Percentiles rank a stretch among this genome's conserved stretches.
Conservation (phyloP, 2,797 vertebrate genomes). For the Dryobates pubescens region DNA sequence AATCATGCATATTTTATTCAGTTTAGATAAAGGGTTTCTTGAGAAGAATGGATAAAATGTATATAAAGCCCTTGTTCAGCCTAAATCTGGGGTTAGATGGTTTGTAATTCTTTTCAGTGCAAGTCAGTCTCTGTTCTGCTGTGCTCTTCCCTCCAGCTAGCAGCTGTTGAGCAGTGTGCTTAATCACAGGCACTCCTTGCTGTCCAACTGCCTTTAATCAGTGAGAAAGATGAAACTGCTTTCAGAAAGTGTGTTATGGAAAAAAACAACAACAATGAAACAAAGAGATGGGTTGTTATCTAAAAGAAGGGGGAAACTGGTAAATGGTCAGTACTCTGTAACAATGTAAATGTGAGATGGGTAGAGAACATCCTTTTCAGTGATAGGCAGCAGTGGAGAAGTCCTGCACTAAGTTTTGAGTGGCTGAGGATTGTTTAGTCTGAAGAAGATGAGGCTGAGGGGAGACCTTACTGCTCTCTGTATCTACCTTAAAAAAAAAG, state of each 20-base stretch:
- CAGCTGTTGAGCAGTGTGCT: conserved; percentile 11
- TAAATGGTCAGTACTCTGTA: not conserved
- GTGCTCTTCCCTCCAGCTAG: not conserved
- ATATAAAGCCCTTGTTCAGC: conserved; percentile 34
- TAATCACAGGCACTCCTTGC: conserved; percentile 48
- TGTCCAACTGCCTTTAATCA: conserved; percentile 53
- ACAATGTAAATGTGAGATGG: fast-evolving
- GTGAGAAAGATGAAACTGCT: not conserved
- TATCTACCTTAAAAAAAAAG: too few species aligned
- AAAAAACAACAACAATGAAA: not conserved
- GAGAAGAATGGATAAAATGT: conserved; percentile 18
- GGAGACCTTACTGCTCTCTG: too few species aligned
- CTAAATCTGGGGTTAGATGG: conserved; percentile 44
- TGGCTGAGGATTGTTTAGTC: too few species aligned
- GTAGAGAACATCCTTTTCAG: fast-evolving
- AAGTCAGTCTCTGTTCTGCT: conserved; percentile 9
- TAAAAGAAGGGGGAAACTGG: not conserved
- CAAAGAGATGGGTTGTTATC: not conserved
- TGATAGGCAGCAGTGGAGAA: not conserved
- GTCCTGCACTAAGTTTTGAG: not conserved
- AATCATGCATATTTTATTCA: conserved; percentile 54
- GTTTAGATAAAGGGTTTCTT: conserved; percentile 57
- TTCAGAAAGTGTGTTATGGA: not conserved
- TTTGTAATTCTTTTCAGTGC: conserved; percentile 25
- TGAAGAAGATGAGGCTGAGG: too few species aligned